These are phyloP conservation scores for Unio pictorum DNA, from an alignment of 2,888 invertebrate species.

Conservation along the genomic window DNA sequence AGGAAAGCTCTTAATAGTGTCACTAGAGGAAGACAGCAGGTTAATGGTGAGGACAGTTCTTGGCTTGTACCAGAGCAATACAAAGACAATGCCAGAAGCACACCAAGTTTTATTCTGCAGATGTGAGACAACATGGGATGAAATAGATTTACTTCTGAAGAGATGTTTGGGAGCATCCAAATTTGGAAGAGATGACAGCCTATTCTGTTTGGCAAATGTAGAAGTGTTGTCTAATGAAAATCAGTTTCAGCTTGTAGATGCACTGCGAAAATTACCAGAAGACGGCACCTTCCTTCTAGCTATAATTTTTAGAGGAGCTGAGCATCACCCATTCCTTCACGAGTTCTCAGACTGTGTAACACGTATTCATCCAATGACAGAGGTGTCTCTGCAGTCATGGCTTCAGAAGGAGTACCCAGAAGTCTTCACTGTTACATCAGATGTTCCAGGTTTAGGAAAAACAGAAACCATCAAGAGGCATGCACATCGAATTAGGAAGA, in stretches of 20 bases:
- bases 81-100: conserved; percentile 34
- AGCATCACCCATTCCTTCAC: conserved; percentile 38
- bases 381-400: conserved; percentile 9
- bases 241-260: conserved; percentile 38
- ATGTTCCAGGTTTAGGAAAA: conserved; percentile 45
- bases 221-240: conserved; percentile 39
- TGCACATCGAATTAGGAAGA: conserved; percentile 15
- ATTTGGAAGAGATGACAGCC: conserved; percentile 1
- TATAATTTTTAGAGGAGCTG: conserved; percentile 39
- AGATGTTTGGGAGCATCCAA: conserved; percentile 25
- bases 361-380: conserved; percentile 21
- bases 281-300: conserved; percentile 20
- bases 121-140: conserved; percentile 38
- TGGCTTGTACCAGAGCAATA: conserved; percentile 36
- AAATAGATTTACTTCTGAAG: conserved; percentile 34
- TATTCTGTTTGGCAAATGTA: conserved; percentile 43
- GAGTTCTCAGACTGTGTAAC: conserved; percentile 20
- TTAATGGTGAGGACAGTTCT: conserved; percentile 37
- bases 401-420: conserved; percentile 19
- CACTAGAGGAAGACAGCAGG: conserved; percentile 34
- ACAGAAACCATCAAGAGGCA: conserved; percentile 22
- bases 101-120: conserved; percentile 45
- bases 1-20: conserved; percentile 30
- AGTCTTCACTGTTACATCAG: conserved; percentile 35
- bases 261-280: conserved; percentile 14